Conservation (phyloP, 2,888 invertebrate genomes). For the Neoascia interrupta region DNA sequence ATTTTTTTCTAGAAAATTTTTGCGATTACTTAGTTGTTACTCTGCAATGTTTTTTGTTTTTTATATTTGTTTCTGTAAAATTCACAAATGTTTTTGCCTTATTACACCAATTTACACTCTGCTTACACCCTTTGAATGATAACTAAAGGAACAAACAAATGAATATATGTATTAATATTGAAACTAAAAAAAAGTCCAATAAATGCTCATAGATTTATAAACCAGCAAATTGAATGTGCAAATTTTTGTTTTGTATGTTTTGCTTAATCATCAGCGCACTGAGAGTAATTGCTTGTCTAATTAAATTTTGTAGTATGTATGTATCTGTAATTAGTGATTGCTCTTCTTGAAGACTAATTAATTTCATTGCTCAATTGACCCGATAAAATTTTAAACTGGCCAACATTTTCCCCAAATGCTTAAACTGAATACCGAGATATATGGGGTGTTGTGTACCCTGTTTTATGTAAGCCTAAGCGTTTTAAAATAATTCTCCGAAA, state of each 20-base stretch:
- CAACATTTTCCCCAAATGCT: not conserved
- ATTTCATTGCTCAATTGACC: not conserved
- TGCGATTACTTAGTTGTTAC: slow-evolving; percentile 17
- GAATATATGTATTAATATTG: not conserved
- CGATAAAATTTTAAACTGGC: not conserved
- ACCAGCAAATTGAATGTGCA: not conserved
- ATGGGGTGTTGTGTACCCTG: no score
- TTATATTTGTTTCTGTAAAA: not conserved
- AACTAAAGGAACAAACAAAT: not conserved
- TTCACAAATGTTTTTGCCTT: not conserved
- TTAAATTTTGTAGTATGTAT: not conserved
- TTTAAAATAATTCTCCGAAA: no score
- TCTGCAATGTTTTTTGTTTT: slow-evolving; percentile 28
- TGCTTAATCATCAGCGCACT: slow-evolving; percentile 17
- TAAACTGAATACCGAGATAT: not conserved
- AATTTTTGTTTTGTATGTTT: not conserved
- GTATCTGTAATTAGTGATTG: not conserved
- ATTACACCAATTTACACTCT: slow-evolving; percentile 4
- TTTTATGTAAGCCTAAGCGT: no score
- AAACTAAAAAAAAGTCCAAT: not conserved
- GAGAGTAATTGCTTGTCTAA: not conserved
- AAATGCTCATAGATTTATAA: not conserved
- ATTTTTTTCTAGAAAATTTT: no score
- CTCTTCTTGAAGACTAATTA: not conserved
- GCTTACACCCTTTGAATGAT: no score